These are phyloP conservation scores for Poeciliopsis presidionis DNA, from an alignment of 2,797 vertebrate genomes.

Conservation along the genomic window DNA sequence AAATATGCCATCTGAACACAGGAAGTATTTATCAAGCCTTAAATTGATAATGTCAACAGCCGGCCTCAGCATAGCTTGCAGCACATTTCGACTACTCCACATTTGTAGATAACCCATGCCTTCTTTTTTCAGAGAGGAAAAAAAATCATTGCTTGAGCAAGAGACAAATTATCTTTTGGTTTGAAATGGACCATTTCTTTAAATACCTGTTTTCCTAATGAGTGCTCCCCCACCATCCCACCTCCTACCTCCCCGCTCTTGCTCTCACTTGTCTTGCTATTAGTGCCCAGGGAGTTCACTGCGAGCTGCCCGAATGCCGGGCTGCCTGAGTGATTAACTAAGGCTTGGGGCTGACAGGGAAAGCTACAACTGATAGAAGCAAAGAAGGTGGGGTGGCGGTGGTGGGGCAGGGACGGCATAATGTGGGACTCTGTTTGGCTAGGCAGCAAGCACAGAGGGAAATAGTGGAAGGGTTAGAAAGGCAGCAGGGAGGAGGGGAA, in stretches of 20 bases:
- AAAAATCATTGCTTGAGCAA: conserved; percentile 42
- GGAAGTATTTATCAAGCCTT: conserved; percentile 74
- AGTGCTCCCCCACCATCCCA: conserved; percentile 59
- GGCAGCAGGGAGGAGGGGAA: conserved; percentile 19
- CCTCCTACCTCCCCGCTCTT: conserved; percentile 58
- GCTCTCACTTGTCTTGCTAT: conserved; percentile 78
- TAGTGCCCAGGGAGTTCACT: conserved; percentile 77
- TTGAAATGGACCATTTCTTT: conserved; percentile 84
- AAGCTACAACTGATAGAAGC: conserved; percentile 71
- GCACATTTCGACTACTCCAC: conserved; percentile 40
- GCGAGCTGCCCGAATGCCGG: conserved; percentile 65
- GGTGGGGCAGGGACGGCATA: conserved; percentile 52
- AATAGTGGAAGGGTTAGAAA: conserved; percentile 56
- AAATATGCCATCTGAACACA: conserved; percentile 63
- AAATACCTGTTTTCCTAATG: conserved; percentile 85
- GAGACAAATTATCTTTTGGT: conserved; percentile 84
- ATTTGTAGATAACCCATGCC: conserved; percentile 56
- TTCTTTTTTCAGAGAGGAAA: conserved; percentile 22
- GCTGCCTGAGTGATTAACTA: conserved; percentile 87
- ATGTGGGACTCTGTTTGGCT: conserved; percentile 65
- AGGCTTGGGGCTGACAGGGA: conserved; percentile 83
- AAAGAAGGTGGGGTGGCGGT: conserved; percentile 1
- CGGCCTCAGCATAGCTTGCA: conserved; percentile 30
- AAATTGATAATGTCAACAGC: conserved; percentile 78
- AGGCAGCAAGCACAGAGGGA: conserved; percentile 58